Evolutionary conservation across 2,113 vertebrate genomes (phyloP), one percentile per base, ranked within the genome.

Genomic region (Charina bottae): DNA sequence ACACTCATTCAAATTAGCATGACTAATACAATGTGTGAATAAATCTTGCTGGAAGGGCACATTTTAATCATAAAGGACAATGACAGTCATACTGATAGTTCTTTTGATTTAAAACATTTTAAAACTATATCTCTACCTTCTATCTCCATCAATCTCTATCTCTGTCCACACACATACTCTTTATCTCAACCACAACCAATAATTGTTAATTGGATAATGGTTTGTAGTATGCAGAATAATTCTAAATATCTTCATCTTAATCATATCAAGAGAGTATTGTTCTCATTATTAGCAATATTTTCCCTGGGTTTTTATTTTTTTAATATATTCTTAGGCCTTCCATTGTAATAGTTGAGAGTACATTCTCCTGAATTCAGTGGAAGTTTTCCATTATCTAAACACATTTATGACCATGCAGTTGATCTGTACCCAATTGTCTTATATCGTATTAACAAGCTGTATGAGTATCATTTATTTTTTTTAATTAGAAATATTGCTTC

Each of bases 1-100:
- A 78, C 0, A 0, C 42, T 8, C 2, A 90, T 89, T 90, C 60
- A 33, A 91, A 90, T 2, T 2, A 2, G 0, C 19, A 26, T 17
- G 56, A 42, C 6, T 84, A 0, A 85, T 0, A 6, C 10, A 26
- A 83, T 53, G 24, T 1, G 6, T 68, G 68, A 19, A 93, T 53
- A 21, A 55, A n/a, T 19, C 85, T 28, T 54, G 0, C 24, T 72
- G 10, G 2, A 42, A 91, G 60, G 54, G 1, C 33, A 93, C 11
- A 7, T 89, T 15, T 23, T 93, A 28, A 42, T 88, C 1, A 3
- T 12, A 64, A 84, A 60, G 89, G 15, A 19, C 37, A 53, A 4
- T 24, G 55, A 13, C 0, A 21, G 87, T 4, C 28, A 0, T 19
- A 9, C 28, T 53, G 68, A 84, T 1, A 0, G 2, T 19, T 78